These are phyloP conservation scores for Crotalus viridis DNA, from an alignment of 2,113 vertebrate species.

Conservation along the genomic window DNA sequence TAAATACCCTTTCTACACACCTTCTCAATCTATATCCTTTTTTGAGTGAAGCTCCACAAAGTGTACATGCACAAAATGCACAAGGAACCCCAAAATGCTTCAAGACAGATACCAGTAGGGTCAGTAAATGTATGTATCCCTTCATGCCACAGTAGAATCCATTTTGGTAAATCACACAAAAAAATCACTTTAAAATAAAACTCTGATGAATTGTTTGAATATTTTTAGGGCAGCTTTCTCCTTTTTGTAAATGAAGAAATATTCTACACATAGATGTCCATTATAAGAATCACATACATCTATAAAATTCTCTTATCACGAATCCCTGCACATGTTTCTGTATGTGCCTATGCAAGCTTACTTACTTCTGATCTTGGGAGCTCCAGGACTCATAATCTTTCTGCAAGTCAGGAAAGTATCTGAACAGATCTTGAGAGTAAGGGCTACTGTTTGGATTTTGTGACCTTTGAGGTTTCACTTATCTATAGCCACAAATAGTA, in stretches of 20 bases:
- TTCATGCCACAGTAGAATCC: background rate
- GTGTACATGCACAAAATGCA: background rate
- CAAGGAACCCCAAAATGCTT: background rate
- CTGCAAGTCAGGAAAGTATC: background rate
- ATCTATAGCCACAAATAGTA: background rate
- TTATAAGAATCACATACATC: background rate
- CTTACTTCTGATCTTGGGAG: background rate
- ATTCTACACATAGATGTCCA: background rate
- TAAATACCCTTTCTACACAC: background rate
- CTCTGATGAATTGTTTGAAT: background rate
- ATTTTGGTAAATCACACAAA: background rate
- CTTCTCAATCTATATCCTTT: background rate
- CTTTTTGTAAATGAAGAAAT: background rate
- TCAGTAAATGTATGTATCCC: background rate
- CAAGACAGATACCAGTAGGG: background rate
- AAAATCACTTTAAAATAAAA: background rate
- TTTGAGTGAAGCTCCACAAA: background rate
- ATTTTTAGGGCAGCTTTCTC: background rate
- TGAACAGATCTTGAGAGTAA: background rate
- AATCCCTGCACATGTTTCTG: background rate
- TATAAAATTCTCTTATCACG: background rate
- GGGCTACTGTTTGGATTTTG: background rate
- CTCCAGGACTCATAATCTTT: background rate
- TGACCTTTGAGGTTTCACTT: background rate
- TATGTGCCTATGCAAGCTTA: background rate